phyloP scores from a whole-genome alignment of 2,888 invertebrate species.

The Copidosoma aretas region DNA sequence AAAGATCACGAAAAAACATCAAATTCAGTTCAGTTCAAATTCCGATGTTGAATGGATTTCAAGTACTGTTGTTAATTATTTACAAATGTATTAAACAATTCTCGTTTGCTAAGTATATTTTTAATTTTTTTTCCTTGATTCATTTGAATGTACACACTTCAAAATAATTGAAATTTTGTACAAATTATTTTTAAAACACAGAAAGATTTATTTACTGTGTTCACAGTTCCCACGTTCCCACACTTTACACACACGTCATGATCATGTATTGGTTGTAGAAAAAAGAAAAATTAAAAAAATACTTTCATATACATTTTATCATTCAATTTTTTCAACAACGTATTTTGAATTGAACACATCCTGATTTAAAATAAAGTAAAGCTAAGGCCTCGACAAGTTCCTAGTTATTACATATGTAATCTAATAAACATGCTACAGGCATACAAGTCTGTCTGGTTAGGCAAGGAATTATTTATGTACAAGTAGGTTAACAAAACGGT shows the following conservation, averaged over 20 bases:
- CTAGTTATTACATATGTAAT: conserved; percentile 50
- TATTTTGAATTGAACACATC: conserved; percentile 25
- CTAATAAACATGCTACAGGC: conserved; percentile 33
- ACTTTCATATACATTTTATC: background rate
- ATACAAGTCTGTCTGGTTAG: conserved; percentile 15
- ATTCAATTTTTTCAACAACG: background rate
- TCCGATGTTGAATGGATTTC: too few species aligned
- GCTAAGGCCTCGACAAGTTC: conserved; percentile 56
- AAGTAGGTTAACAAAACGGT: conserved; percentile 32
- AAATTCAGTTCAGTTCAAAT: too few species aligned
- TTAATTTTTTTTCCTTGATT: too few species aligned
- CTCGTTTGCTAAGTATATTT: too few species aligned
- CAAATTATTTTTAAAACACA: too few species aligned
- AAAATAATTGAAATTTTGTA: too few species aligned
- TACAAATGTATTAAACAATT: too few species aligned
- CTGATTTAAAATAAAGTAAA: conserved; percentile 8
- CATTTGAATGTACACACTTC: too few species aligned
- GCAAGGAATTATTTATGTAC: conserved; percentile 30
- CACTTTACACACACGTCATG: too few species aligned
- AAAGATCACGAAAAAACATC: conserved; percentile 31
- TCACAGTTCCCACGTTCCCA: too few species aligned
- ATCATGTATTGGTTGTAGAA: background rate
- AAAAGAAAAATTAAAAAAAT: background rate
- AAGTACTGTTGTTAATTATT: too few species aligned
- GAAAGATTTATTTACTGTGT: background rate